Base-by-base conservation (phyloP, 2,888 invertebrate genomes). In the Platyscelio sp. region DNA sequence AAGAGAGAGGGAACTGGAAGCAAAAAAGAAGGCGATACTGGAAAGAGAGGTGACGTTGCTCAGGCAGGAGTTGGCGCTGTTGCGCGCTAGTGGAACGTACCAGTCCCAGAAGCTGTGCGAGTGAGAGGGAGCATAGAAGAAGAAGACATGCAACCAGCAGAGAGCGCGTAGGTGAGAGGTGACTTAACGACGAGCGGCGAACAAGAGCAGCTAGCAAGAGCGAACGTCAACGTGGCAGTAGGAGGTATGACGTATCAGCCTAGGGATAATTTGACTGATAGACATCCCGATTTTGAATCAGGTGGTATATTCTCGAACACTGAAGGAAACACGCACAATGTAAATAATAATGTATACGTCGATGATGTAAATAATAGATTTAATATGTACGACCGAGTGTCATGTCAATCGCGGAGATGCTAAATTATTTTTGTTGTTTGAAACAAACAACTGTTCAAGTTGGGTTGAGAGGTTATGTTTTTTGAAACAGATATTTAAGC, bases 1-100 rank as follows among this genome's bases (percentile, higher is more conserved):
- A 18, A 54, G 22, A 54, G 51, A 54, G 51, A 54, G 18, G 18
- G 51, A 54, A 20, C 24, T 20, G 6, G 51, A 54, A 54, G 51
- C 18, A 13, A 54, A 20, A 24, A 13, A 20, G 22, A 54, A 54
- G 51, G 24, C 18, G 51, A 54, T 54, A 18, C 51, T 54, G 18
- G 51, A 54, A 24, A 54, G 51, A 54, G 51, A 54, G 51, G 51
- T 54, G 22, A 22, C 51, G 22, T 54, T 54, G 22, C 51, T 54
- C 4, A 54, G 51, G 51, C 9, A 24, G 22, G 51, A 54, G 51
- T 20, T 54, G 13, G 51, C 51, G 51, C 22, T 54, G 22, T 54
- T 54, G 51, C 51, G 51, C 20, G 4, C 51, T 54, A 15, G 43
- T n/a, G 51, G 51, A 20, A 20, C 22, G 51, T 54, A 18, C 7